A percentile compares a stretch with the other conserved stretches of the same genome.
Evolutionary conservation across 1,140 invertebrate genomes (phyloP).

Genomic region (Cyrtorhinus lividipennis): DNA sequence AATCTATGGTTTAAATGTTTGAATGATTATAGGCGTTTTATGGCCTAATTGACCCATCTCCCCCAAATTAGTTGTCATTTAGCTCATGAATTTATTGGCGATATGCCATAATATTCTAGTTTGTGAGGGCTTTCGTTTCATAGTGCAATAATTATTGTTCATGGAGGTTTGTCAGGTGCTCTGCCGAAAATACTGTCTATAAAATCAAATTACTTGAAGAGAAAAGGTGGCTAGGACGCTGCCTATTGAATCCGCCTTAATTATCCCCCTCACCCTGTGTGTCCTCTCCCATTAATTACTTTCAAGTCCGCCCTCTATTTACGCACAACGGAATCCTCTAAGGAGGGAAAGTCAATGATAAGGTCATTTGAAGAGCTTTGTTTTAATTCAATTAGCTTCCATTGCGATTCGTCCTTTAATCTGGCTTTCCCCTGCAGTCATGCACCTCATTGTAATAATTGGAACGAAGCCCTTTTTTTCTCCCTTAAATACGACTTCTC

Average conservation of each 20-base stretch:
- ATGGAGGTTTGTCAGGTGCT: not conserved
- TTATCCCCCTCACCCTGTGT: not conserved
- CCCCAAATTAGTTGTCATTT: not conserved
- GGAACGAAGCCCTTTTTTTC: not conserved
- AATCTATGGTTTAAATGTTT: not conserved
- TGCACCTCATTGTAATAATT: slow-evolving; percentile 7
- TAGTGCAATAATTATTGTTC: not conserved
- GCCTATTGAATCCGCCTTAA: slow-evolving; percentile 3
- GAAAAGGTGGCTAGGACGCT: not conserved
- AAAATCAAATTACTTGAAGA: not conserved
- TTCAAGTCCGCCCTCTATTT: slow-evolving; percentile 2
- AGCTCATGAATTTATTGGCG: not conserved
- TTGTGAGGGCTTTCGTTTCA: no score
- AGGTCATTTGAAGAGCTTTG: slow-evolving; percentile 8
- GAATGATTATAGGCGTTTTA: not conserved
- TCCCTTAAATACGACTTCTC: not conserved
- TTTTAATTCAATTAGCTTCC: slow-evolving; percentile 6
- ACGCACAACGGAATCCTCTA: slow-evolving; percentile 2
- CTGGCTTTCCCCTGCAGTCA: slow-evolving; percentile 1
- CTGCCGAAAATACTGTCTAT: not conserved
- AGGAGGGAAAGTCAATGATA: not conserved
- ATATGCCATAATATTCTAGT: no score
- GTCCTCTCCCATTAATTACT: slow-evolving; percentile 4
- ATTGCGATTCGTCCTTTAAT: slow-evolving; percentile 1
- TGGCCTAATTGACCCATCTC: not conserved